A percentile compares a stretch with the other conserved stretches of the same genome.
Conservation (phyloP, 2,113 vertebrate species). For the Accipiter virgatus region DNA sequence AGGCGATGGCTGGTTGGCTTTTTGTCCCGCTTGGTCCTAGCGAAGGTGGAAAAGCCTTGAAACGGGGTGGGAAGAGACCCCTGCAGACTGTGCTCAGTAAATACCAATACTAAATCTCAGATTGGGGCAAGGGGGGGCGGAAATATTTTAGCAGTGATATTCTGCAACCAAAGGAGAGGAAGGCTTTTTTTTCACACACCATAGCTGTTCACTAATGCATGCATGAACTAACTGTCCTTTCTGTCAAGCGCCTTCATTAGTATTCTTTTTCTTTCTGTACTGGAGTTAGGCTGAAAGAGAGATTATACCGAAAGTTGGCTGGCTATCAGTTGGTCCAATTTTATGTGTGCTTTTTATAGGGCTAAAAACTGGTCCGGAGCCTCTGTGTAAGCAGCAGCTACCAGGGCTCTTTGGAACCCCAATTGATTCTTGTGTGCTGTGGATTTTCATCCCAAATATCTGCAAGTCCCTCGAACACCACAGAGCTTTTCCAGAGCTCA, state of each 20-base stretch:
- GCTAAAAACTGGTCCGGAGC: background rate
- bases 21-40: conserved; percentile 16
- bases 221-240: conserved; percentile 63
- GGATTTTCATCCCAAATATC: background rate
- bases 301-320: conserved; percentile 24
- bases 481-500: background rate
- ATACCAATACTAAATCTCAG: background rate
- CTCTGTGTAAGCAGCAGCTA: background rate
- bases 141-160: conserved; percentile 37
- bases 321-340: conserved; percentile 49
- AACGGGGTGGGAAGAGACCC: background rate
- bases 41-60: background rate
- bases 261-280: conserved; percentile 53
- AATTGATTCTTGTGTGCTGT: background rate
- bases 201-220: conserved; percentile 58
- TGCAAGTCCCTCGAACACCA: background rate
- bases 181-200: conserved; percentile 38
- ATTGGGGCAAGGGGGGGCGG: background rate
- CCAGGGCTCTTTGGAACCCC: background rate
- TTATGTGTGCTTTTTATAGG: conserved; percentile 13
- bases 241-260: conserved; percentile 56
- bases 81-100: background rate
- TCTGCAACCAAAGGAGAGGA: conserved; percentile 30
- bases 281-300: conserved; percentile 47
- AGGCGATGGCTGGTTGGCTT: background rate